Percentiles rank a stretch among this genome's conserved stretches.
Evolutionary conservation across 1,140 invertebrate genomes (phyloP).

Genomic region (Drosophila eugracilis): DNA sequence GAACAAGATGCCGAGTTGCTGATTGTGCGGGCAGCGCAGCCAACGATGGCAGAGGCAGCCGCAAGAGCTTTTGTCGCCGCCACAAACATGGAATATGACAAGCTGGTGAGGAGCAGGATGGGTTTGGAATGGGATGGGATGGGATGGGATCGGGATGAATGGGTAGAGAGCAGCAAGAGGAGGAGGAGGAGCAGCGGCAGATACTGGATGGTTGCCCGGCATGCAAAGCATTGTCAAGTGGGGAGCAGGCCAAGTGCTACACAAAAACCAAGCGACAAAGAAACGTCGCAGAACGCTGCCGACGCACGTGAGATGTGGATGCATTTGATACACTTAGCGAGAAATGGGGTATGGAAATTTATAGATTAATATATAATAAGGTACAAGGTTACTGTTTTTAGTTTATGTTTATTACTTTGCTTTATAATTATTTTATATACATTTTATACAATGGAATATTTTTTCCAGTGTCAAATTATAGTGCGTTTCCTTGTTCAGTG

Average conservation of each 20-base stretch:
- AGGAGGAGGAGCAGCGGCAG: neutral
- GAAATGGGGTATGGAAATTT: neutral
- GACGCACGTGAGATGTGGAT: constrained; percentile 55
- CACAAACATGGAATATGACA: constrained; percentile 83
- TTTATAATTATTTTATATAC: too few species aligned
- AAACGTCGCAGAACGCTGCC: constrained; percentile 35
- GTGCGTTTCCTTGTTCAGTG: too few species aligned
- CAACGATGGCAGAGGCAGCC: constrained; percentile 32
- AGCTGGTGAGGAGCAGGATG: constrained; percentile 37
- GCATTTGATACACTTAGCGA: constrained; percentile 27
- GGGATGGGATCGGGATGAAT: neutral
- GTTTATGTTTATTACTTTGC: neutral
- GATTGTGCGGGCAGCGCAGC: constrained; percentile 70
- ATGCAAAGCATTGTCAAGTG: constrained; percentile 82
- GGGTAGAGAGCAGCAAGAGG: neutral
- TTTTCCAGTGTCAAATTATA: neutral
- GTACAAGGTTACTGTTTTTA: too few species aligned
- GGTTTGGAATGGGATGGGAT: constrained; percentile 2
- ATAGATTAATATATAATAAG: neutral
- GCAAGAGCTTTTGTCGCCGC: constrained; percentile 78
- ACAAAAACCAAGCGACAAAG: constrained; percentile 76
- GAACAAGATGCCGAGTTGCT: constrained; percentile 83
- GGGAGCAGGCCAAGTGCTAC: constrained; percentile 71
- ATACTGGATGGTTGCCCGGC: constrained; percentile 22
- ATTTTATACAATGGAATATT: too few species aligned